Evolutionary conservation across 37 sponge, comb jelly and placozoan genomes (phyloP).

Genomic region (Chondrosia reniformis): DNA sequence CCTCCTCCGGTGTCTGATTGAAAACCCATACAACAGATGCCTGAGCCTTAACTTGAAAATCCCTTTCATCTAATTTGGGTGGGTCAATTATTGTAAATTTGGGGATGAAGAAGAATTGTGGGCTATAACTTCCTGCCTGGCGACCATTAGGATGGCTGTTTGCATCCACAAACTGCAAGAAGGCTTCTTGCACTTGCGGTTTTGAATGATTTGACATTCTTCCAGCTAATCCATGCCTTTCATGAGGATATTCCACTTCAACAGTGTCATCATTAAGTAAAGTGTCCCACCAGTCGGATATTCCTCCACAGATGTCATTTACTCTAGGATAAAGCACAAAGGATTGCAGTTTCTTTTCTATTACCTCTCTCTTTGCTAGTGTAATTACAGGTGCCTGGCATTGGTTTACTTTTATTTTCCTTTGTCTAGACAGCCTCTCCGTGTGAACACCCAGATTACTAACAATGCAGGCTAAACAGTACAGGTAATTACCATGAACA

Average conservation of each 20-base stretch:
- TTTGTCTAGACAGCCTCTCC: slow-evolving; percentile 32
- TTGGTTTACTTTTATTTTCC: slow-evolving; percentile 21
- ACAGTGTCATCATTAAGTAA: slow-evolving; percentile 39
- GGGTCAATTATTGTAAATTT: slow-evolving; percentile 15
- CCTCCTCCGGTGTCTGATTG: slow-evolving; percentile 38
- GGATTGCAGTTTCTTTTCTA: not conserved
- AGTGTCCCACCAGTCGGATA: slow-evolving; percentile 13
- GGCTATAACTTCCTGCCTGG: slow-evolving; percentile 36
- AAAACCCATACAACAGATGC: slow-evolving; percentile 11
- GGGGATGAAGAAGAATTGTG: slow-evolving; percentile 33
- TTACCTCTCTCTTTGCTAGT: slow-evolving; percentile 27
- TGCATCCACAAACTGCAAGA: slow-evolving; percentile 56
- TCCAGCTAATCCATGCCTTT: slow-evolving; percentile 19
- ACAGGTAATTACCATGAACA: slow-evolving; percentile 27
- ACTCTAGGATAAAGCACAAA: slow-evolving; percentile 74
- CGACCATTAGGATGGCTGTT: slow-evolving; percentile 47
- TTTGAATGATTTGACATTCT: slow-evolving; percentile 29
- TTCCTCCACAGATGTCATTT: slow-evolving; percentile 30
- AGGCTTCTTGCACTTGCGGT: slow-evolving; percentile 5
- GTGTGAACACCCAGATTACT: slow-evolving; percentile 15
- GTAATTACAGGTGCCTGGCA: slow-evolving; percentile 19
- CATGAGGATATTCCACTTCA: slow-evolving; percentile 32
- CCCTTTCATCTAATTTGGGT: slow-evolving; percentile 10
- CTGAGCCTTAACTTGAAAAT: slow-evolving; percentile 1
- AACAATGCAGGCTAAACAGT: slow-evolving; percentile 12